Evolutionary conservation across 2,113 vertebrate species (phyloP).

Genomic region (Marmota monax): DNA sequence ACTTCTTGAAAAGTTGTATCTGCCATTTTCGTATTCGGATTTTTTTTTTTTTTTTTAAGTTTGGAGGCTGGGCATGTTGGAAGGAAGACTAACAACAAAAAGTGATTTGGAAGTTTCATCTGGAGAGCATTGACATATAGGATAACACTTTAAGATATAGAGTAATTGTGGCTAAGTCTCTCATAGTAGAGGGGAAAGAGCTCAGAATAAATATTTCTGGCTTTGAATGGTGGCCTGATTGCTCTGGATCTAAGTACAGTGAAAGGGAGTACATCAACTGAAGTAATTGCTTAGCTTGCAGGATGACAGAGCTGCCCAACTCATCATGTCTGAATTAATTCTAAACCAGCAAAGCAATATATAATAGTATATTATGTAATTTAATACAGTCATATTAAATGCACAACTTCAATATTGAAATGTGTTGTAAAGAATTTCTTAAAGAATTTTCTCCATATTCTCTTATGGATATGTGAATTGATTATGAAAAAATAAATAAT

Average conservation of each 20-base stretch:
- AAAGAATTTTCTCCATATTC: slow-evolving; percentile 37
- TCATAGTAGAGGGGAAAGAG: neutral
- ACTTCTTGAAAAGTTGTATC: neutral
- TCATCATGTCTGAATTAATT: neutral
- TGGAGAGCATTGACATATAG: neutral
- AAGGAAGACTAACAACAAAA: neutral
- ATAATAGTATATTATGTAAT: slow-evolving; percentile 38
- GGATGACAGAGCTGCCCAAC: neutral
- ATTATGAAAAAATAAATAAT: slow-evolving; percentile 26
- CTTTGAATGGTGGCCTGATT: slow-evolving; percentile 21
- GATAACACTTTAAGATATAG: neutral
- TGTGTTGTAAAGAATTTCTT: slow-evolving; percentile 44
- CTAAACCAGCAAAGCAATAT: slow-evolving; percentile 52
- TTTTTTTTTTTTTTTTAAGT: neutral
- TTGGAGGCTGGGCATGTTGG: neutral
- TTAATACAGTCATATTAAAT: slow-evolving; percentile 23
- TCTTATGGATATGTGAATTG: slow-evolving; percentile 50
- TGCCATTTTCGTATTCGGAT: neutral
- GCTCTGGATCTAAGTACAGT: neutral
- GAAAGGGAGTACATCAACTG: slow-evolving; percentile 46
- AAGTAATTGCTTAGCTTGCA: slow-evolving; percentile 60
- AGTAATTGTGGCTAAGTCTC: neutral
- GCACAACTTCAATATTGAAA: neutral
- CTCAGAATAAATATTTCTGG: slow-evolving; percentile 32
- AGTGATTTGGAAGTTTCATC: neutral